A percentile compares a stretch with the other conserved stretches of the same genome.
These are phyloP conservation scores for Hirundichthys speculiger DNA, from an alignment of 2,113 vertebrate species.

Conservation along the genomic window DNA sequence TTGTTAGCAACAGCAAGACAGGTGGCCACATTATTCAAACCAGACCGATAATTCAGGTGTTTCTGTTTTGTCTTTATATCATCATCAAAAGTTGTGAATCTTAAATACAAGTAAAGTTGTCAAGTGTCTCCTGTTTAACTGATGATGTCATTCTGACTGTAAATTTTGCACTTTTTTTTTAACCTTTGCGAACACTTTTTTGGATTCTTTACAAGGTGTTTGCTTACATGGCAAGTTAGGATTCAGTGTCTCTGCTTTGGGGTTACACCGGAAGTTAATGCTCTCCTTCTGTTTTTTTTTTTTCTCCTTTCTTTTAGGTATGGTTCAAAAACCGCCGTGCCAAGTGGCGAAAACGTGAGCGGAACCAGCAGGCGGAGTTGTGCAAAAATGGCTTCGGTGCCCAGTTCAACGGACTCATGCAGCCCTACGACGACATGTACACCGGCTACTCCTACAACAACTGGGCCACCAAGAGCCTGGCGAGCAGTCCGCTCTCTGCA, in stretches of 20 bases:
- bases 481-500: slow-evolving; percentile 90
- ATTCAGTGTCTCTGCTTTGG: background rate
- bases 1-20: too few species aligned
- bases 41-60: too few species aligned
- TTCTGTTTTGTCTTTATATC: too few species aligned
- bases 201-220: too few species aligned
- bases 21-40: too few species aligned
- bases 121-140: too few species aligned
- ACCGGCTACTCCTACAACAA: slow-evolving; percentile 99
- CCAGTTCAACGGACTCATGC: slow-evolving; percentile 99
- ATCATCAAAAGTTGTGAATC: too few species aligned
- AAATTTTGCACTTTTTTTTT: too few species aligned
- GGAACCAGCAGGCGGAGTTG: slow-evolving; percentile 96
- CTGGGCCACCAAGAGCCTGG: slow-evolving; percentile 96
- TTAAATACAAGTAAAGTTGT: too few species aligned
- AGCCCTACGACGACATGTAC: slow-evolving; percentile 98
- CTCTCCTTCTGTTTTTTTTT: background rate
- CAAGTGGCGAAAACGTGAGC: slow-evolving; percentile 97
- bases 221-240: too few species aligned
- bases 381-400: slow-evolving; percentile 97
- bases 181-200: too few species aligned
- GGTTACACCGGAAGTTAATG: background rate
- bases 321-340: slow-evolving; percentile 99
- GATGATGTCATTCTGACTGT: too few species aligned
- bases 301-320: slow-evolving; percentile 79